Evolutionary conservation across 2,113 vertebrate species (phyloP), one percentile per base, ranked within the genome.

Genomic region (Takifugu flavidus): DNA sequence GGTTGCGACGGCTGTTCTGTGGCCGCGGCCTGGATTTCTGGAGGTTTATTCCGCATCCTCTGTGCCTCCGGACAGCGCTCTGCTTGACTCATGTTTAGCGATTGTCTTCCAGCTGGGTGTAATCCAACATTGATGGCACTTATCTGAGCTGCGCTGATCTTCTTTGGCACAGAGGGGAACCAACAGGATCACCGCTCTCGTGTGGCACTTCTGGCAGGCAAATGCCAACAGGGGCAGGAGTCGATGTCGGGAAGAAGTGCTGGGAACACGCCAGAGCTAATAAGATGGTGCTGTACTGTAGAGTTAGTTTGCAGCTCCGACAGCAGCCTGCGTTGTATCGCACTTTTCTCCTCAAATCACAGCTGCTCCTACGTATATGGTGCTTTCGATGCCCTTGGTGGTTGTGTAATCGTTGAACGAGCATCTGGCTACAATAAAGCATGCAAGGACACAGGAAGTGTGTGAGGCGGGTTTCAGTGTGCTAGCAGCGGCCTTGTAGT

Each of bases 31-130:
- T 25, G 20, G 71, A 57, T 64, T 79, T 75, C 26, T 51, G 59
- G 53, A 66, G 63, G 44, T 64, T 72, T 73, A 62, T 63, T 57
- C 65, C 57, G 0, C 65, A 45, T 68, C 52, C 68, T 60, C 52
- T 56, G 56, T 52, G 51, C 53, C 56, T 62, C 34, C 49, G 25
- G 13, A 58, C 55, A 31, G 50, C 5, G 0, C 63, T 67, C 59
- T 2, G 29, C n/a, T 42, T 71, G 49, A 72, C 27, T 77, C 2
- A 5, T 39, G 49, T 13, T 56, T 39, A 39, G 39, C 29, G 56
- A 76, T 77, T 75, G 70, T 75, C 66, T 77, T 84, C 77, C 73
- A 82, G 70, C 68, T 77, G 77, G 71, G 65, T 62, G 60, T 65
- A 57, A 72, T 70, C 77, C 79, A 80, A 34, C 72, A 62, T 80